phyloP scores from a whole-genome alignment of 2,888 invertebrate species.

The Catocala sponsa region DNA sequence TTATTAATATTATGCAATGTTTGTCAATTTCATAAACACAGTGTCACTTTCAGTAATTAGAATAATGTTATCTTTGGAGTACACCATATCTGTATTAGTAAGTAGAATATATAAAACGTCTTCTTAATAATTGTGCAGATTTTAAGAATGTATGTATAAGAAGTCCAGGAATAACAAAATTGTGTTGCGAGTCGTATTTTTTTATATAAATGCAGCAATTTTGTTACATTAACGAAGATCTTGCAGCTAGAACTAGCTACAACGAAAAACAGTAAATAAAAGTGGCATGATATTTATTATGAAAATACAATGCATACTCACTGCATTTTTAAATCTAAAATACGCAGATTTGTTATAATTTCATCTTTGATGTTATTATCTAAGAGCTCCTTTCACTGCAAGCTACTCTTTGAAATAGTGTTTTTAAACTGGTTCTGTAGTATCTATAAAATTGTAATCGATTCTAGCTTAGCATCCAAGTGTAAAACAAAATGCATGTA shows the following conservation, averaged over 20 bases:
- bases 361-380: neutral
- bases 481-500: conserved; percentile 34
- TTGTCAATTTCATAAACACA: neutral
- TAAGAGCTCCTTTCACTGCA: neutral
- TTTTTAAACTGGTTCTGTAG: conserved; percentile 3
- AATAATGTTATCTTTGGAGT: neutral
- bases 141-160: too few species aligned
- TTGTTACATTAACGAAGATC: too few species aligned
- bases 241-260: too few species aligned
- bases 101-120: neutral
- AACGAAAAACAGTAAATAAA: too few species aligned
- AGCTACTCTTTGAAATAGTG: neutral
- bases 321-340: too few species aligned
- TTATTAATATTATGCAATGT: conserved; percentile 2
- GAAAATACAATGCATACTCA: too few species aligned
- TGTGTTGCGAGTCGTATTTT: too few species aligned
- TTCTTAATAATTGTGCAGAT: neutral
- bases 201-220: too few species aligned
- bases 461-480: conserved; percentile 37
- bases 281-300: too few species aligned
- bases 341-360: neutral
- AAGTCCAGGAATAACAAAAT: too few species aligned
- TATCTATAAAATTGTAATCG: conserved; percentile 32
- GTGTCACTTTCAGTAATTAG: neutral
- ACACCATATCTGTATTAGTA: neutral